These are phyloP conservation scores for Nephila pilipes DNA, from an alignment of 1,140 invertebrate species.

Conservation along the genomic window DNA sequence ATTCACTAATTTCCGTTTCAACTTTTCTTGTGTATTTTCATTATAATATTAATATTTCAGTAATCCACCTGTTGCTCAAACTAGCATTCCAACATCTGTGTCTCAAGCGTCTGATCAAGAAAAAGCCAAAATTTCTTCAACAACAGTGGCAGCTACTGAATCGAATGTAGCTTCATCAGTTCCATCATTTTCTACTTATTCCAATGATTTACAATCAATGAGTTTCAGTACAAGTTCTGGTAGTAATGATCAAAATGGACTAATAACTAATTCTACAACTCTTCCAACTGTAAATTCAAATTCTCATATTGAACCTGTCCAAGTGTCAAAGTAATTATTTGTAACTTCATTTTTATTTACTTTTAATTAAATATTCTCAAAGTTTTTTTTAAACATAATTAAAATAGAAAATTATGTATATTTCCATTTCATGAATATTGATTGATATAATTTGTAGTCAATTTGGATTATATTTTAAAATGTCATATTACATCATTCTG, in stretches of 20 bases:
- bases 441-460: too few relatives aligned
- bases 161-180: neutral
- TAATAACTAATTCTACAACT: neutral
- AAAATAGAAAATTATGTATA: too few relatives aligned
- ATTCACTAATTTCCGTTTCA: too few relatives aligned
- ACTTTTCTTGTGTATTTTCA: too few relatives aligned
- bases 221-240: neutral
- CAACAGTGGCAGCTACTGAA: neutral
- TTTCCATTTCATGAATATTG: too few relatives aligned
- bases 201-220: slow-evolving; percentile 42
- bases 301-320: neutral
- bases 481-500: too few relatives aligned
- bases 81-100: neutral
- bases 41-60: neutral
- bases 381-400: too few relatives aligned
- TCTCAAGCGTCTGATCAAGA: slow-evolving; percentile 19
- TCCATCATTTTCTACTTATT: neutral
- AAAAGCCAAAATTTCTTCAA: neutral
- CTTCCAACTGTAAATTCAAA: neutral
- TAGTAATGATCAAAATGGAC: slow-evolving; percentile 5
- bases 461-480: too few relatives aligned
- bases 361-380: too few relatives aligned
- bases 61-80: neutral
- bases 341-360: neutral
- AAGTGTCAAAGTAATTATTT: neutral